Conservation (phyloP, 2,888 invertebrate genomes). For the Matsumyia berberina region DNA sequence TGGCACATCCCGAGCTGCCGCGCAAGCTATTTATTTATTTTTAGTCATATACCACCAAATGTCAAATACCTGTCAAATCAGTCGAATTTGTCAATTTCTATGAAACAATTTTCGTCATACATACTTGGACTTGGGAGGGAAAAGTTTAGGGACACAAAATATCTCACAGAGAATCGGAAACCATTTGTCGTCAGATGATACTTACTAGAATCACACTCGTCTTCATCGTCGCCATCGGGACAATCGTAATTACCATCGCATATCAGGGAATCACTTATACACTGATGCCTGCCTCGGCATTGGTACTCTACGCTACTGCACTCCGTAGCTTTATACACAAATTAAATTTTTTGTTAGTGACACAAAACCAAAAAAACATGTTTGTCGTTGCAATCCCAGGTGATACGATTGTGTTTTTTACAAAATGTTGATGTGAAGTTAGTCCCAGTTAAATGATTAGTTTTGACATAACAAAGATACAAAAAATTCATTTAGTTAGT, state of each 20-base stretch:
- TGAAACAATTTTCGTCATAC: conserved; percentile 1
- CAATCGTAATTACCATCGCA: conserved; percentile 83
- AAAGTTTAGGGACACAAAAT: neutral
- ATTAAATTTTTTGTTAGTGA: conserved; percentile 76
- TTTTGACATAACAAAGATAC: conserved; percentile 61
- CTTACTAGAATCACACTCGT: conserved; percentile 83
- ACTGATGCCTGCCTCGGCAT: conserved; percentile 82
- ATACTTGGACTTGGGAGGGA: neutral
- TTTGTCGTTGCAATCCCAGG: conserved; percentile 70
- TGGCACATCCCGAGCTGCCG: no score
- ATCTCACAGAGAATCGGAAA: neutral
- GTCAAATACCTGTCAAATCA: neutral
- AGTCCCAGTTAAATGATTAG: conserved; percentile 57
- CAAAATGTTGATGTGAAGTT: conserved; percentile 61
- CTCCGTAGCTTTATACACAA: conserved; percentile 80
- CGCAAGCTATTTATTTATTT: no score
- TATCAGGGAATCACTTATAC: conserved; percentile 81
- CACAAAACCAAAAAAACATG: conserved; percentile 43
- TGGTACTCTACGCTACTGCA: conserved; percentile 82
- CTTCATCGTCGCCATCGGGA: conserved; percentile 83
- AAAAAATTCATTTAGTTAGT: conserved; percentile 20
- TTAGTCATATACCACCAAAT: no score
- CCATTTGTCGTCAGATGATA: conserved; percentile 18
- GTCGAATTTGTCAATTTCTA: conserved; percentile 2
- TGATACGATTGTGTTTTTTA: conserved; percentile 68